phyloP scores from a whole-genome alignment of 2,888 invertebrate species.

The Pseudolycoriella hygida region DNA sequence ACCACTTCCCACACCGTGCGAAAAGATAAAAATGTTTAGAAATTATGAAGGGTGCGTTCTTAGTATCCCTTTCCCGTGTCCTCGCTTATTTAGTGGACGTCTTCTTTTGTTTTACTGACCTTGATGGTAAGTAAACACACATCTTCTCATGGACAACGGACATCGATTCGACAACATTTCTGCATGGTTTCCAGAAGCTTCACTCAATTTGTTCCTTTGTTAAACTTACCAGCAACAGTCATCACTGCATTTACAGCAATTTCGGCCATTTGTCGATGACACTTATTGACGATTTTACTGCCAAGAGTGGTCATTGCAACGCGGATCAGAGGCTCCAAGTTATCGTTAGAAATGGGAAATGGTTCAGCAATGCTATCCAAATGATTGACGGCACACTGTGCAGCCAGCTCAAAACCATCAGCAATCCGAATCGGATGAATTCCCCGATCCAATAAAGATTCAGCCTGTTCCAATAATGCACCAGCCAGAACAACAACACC shows the following conservation, averaged over 20 bases:
- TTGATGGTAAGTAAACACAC: too few relatives aligned
- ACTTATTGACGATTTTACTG: slow-evolving; percentile 95
- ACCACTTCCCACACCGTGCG: too few relatives aligned
- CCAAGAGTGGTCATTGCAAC: slow-evolving; percentile 97
- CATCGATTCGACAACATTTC: too few relatives aligned
- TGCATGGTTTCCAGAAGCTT: too few relatives aligned
- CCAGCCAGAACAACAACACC: slow-evolving; percentile 79
- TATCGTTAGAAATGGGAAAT: slow-evolving; percentile 69
- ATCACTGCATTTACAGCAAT: slow-evolving; percentile 96
- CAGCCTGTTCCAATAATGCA: slow-evolving; percentile 89
- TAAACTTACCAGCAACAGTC: slow-evolving; percentile 51
- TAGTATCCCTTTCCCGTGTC: too few relatives aligned
- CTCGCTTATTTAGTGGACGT: too few relatives aligned
- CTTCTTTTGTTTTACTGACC: too few relatives aligned
- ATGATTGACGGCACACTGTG: slow-evolving; percentile 69
- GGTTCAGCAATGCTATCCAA: slow-evolving; percentile 76
- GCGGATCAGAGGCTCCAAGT: slow-evolving; percentile 75
- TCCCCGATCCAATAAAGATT: slow-evolving; percentile 79
- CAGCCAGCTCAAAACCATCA: slow-evolving; percentile 96
- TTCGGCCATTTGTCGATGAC: slow-evolving; percentile 93
- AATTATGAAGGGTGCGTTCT: too few relatives aligned
- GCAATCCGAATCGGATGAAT: slow-evolving; percentile 98
- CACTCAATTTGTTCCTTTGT: not conserved
- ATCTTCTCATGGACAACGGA: too few relatives aligned
- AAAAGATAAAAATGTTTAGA: too few relatives aligned